phyloP scores from a whole-genome alignment of 2,888 invertebrate species.

The Andrena bicolor region DNA sequence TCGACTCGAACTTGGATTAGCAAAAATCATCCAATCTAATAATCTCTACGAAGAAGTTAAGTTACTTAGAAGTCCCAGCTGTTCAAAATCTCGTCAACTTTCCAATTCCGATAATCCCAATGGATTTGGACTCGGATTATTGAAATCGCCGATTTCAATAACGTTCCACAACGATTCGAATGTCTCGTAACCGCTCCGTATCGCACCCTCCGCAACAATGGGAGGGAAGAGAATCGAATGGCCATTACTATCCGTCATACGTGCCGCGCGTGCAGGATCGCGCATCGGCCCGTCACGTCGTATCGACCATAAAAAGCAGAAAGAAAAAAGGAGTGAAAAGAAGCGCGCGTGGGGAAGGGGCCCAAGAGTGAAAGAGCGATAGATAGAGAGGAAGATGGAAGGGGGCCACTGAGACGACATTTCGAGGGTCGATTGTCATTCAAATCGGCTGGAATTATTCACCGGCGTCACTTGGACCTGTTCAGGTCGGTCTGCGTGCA shows the following conservation, averaged over 20 bases:
- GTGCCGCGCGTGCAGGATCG: constrained; percentile 22
- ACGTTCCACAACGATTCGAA: not conserved
- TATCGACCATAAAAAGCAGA: constrained; percentile 6
- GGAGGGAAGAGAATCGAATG: constrained; percentile 3
- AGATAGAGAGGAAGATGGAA: not conserved
- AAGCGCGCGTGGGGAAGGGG: not conserved
- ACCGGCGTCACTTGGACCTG: constrained; percentile 55
- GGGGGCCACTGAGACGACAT: constrained; percentile 26
- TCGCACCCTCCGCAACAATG: not conserved
- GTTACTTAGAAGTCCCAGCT: too few species aligned
- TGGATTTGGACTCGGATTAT: too few species aligned
- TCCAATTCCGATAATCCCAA: too few species aligned
- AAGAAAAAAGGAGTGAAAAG: not conserved
- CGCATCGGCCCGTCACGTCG: constrained; percentile 25
- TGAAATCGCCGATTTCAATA: not conserved
- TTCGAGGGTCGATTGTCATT: constrained; percentile 61
- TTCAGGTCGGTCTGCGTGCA: constrained; percentile 21
- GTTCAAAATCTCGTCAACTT: too few species aligned
- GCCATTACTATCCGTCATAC: constrained; percentile 9
- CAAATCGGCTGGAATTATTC: constrained; percentile 64
- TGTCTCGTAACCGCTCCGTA: not conserved
- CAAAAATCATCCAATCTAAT: too few species aligned
- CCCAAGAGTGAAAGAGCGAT: not conserved
- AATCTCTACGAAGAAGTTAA: too few species aligned
- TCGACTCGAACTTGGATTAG: too few species aligned